A percentile compares a stretch with the other conserved stretches of the same genome.
Conservation (phyloP, 2,113 vertebrate genomes). For the Rhinolophus sinicus region DNA sequence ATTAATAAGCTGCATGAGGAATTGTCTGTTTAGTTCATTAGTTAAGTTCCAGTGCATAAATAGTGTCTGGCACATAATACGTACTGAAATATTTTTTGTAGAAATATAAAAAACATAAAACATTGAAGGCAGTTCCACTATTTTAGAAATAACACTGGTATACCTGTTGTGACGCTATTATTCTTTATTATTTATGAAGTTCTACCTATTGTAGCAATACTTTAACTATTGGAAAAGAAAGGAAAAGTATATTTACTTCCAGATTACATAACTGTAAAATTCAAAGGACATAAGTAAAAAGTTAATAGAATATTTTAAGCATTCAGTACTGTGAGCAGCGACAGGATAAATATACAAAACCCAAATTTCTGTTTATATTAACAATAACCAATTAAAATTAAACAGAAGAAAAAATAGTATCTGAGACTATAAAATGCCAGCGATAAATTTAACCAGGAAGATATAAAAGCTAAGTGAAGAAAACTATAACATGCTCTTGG, state of each 20-base stretch:
- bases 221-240: neutral
- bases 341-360: neutral
- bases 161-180: neutral
- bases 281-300: neutral
- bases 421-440: neutral
- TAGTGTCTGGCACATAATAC: neutral
- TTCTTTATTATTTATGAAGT: neutral
- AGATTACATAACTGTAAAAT: slow-evolving; percentile 30
- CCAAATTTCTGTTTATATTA: slow-evolving; percentile 9
- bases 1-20: neutral
- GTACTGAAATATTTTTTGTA: neutral
- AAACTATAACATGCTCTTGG: neutral
- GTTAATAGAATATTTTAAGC: neutral
- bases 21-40: neutral
- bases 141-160: neutral
- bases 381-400: slow-evolving; percentile 36
- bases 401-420: slow-evolving; percentile 7
- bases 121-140: neutral
- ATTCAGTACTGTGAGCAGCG: neutral
- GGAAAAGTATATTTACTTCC: neutral
- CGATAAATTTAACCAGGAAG: slow-evolving; percentile 30
- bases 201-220: neutral
- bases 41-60: neutral
- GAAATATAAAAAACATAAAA: neutral
- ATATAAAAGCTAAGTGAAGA: neutral